phyloP scores from a whole-genome alignment of 1,140 invertebrate species.

The Scaptomyza montana region DNA sequence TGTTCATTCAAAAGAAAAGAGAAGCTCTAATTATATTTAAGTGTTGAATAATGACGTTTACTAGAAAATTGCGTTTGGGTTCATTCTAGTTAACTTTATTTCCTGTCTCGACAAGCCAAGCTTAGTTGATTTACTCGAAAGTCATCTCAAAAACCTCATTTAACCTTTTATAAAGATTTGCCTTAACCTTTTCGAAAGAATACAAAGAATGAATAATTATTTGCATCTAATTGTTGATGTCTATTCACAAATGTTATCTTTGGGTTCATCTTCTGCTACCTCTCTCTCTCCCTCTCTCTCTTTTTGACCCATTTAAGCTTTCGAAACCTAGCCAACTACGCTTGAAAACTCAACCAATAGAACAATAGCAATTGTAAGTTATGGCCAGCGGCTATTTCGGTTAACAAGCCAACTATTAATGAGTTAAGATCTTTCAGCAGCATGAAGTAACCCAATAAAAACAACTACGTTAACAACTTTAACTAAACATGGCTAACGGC shows the following conservation, averaged over 20 bases:
- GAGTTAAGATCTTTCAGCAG: conserved; percentile 11
- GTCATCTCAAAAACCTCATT: not conserved
- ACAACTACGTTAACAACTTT: not conserved
- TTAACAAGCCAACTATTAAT: conserved; percentile 21
- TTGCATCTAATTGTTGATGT: conserved; percentile 29
- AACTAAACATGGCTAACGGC: conserved; percentile 12
- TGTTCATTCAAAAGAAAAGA: no score
- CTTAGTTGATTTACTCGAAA: no score
- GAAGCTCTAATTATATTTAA: no score
- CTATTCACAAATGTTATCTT: conserved; percentile 7
- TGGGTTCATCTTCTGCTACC: conserved; percentile 2
- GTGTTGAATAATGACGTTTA: no score
- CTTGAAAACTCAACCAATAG: not conserved
- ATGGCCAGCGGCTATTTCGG: conserved; percentile 19
- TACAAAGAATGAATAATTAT: not conserved
- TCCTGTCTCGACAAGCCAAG: no score
- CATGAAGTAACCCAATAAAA: conserved; percentile 31
- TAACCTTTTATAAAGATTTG: not conserved
- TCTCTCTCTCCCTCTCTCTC: not conserved
- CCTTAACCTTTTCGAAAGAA: not conserved
- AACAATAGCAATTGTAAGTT: conserved; percentile 39
- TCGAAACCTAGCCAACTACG: not conserved
- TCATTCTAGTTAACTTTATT: not conserved
- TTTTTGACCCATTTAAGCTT: conserved; percentile 35
- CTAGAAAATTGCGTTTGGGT: no score